These are phyloP conservation scores for Oenanthe melanoleuca DNA, from an alignment of 2,113 vertebrate species.

Conservation along the genomic window DNA sequence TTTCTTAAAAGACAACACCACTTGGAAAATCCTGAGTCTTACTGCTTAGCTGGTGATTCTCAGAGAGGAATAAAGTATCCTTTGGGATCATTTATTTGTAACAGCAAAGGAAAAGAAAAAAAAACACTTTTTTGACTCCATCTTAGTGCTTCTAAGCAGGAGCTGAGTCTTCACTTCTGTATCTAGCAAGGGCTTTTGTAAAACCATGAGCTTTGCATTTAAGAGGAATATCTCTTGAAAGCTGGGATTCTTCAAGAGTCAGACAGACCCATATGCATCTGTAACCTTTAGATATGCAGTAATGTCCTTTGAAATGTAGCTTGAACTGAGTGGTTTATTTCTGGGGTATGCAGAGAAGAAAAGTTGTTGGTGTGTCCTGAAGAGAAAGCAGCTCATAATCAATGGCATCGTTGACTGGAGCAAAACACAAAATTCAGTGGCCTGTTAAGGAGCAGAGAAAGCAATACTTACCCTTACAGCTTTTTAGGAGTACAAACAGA, in stretches of 20 bases:
- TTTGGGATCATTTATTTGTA: background rate
- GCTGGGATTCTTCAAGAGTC: background rate
- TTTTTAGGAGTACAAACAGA: background rate
- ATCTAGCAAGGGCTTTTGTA: background rate
- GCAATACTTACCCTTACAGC: background rate
- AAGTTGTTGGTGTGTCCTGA: background rate
- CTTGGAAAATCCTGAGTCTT: background rate
- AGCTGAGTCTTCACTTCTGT: background rate
- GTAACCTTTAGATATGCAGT: background rate
- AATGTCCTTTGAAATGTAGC: background rate
- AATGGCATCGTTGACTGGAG: background rate
- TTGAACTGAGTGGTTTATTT: background rate
- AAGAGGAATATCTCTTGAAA: background rate
- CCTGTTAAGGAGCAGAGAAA: background rate
- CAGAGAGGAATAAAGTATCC: background rate
- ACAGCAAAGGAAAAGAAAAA: background rate
- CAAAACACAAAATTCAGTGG: background rate
- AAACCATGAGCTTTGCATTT: background rate
- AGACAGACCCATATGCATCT: background rate
- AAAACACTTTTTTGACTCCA: rapidly evolving
- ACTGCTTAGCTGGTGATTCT: background rate
- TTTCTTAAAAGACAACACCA: background rate
- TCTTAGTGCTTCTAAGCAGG: background rate
- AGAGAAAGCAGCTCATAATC: background rate
- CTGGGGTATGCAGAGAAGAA: background rate